Evolutionary conservation across 2,113 vertebrate species (phyloP), one percentile per base, ranked within the genome.

Genomic region (Trochalopteron elliotii): DNA sequence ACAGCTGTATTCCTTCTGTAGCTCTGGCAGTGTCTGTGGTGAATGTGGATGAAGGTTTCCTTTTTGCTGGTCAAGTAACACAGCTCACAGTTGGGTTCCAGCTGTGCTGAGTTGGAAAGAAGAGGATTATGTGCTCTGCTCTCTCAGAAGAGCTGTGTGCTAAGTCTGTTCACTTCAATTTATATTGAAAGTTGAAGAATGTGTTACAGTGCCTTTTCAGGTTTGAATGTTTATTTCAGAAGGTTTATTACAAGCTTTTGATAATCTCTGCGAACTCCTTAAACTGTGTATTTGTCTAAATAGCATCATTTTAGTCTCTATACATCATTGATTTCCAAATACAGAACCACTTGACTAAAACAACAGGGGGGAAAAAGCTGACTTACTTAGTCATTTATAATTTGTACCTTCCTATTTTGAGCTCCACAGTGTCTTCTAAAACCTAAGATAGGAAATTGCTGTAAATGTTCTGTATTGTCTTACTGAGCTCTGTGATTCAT

Each of bases 281-380:
- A 61, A 85, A 83, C 23, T 61, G 30, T 40, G 10, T 55, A 18
- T 57, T 67, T 76, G 35, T 63, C 56, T 87, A 75, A 55, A 53
- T 74, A 64, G 30, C 49, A 61, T 87, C 9, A 23, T 69, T 77
- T 39, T 76, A 77, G 40, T 76, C 24, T 37, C 11, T 64, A 23
- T 61, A 40, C 15, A 56, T 90, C 42, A 56, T 22, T 80, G 15
- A 49, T 83, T 79, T 89, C n/a, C 83, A 57, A 93, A 77, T 27
- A 27, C 19, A 40, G 24, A 71, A 83, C 45, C 42, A 52, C 18
- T 63, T 47, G 23, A 30, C 68, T 91, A 33, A 64, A 94, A 63
- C 19, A 94, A 33, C 0, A 1, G 16, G 0, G 16, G 11, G 15
- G 8, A 2, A 10, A 20, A 5, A 5, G 0, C 2, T 16, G n/a